phyloP scores from a whole-genome alignment of 2,797 vertebrate species.

The Sphenopsis melanotis region DNA sequence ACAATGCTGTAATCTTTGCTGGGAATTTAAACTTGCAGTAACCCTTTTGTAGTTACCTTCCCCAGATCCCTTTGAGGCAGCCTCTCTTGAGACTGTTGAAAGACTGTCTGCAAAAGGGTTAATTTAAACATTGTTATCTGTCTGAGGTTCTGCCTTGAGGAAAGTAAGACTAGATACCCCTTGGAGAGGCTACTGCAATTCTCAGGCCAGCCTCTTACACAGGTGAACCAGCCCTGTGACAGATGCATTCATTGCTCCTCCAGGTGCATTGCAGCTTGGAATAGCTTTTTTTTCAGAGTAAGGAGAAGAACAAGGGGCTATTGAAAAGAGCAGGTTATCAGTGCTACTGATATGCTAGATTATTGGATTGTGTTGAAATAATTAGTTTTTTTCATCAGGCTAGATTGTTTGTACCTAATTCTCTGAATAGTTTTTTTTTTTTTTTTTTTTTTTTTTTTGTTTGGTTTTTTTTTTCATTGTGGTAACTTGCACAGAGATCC shows the following conservation, averaged over 20 bases:
- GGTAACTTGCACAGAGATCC: neutral
- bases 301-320: neutral
- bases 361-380: slow-evolving; percentile 31
- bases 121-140: neutral
- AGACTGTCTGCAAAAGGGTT: neutral
- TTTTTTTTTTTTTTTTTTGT: no score
- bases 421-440: neutral
- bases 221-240: neutral
- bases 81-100: neutral
- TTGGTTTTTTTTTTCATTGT: neutral
- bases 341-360: neutral
- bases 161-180: neutral
- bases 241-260: neutral
- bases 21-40: neutral
- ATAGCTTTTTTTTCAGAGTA: neutral
- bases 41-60: neutral
- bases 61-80: neutral
- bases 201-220: neutral
- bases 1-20: neutral
- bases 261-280: neutral
- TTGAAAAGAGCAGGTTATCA: neutral
- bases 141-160: neutral
- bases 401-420: neutral
- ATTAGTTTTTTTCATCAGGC: neutral
- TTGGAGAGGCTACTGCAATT: neutral